Conservation (phyloP, 2,113 vertebrate genomes). For the Macroglossus sobrinus region DNA sequence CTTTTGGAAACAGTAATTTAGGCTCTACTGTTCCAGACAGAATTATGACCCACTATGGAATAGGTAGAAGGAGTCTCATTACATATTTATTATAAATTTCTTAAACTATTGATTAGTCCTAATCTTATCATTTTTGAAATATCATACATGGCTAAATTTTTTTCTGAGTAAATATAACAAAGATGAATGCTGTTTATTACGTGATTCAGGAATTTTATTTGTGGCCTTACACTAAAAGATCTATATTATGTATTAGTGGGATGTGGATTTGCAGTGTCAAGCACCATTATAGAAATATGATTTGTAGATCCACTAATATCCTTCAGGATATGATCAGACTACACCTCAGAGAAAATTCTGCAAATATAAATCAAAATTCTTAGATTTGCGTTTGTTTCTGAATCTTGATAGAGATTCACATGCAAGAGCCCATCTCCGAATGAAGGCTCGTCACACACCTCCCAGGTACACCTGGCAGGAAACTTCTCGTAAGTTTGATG, state of each 20-base stretch:
- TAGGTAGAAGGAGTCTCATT: neutral
- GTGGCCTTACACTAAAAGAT: neutral
- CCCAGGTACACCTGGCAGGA: constrained; percentile 62
- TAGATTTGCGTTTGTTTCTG: neutral
- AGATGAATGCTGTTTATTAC: neutral
- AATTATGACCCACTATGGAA: neutral
- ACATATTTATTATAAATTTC: neutral
- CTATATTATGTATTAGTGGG: neutral
- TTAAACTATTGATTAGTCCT: neutral
- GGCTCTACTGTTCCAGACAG: neutral
- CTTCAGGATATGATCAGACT: neutral
- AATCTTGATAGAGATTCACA: constrained; percentile 56
- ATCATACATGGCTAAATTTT: neutral
- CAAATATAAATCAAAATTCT: neutral
- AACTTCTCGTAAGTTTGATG: neutral
- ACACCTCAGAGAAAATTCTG: neutral
- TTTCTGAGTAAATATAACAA: neutral
- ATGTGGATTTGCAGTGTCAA: neutral
- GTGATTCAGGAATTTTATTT: neutral
- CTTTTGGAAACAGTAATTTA: neutral
- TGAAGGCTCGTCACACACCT: neutral
- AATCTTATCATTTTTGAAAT: constrained; percentile 16
- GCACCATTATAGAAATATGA: neutral
- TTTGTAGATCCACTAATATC: neutral
- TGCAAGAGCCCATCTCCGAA: constrained; percentile 58